phyloP scores from a whole-genome alignment of 2,113 vertebrate genomes.

The Peromyscus maniculatus region DNA sequence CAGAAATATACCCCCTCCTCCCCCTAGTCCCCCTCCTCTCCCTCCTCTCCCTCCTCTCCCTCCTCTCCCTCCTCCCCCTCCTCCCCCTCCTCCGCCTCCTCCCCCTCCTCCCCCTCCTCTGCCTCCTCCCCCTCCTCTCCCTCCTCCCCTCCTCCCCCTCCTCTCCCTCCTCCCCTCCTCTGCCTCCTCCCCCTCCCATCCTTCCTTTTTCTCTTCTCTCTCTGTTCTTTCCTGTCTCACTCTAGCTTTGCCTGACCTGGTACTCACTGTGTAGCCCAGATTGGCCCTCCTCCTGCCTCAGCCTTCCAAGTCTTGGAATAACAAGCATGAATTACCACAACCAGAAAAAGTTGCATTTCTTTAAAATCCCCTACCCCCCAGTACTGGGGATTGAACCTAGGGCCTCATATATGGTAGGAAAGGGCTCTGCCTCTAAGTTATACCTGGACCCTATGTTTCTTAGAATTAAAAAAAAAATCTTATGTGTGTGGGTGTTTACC shows the following conservation, averaged over 20 bases:
- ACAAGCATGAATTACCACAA: neutral
- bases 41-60: no score
- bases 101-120: neutral
- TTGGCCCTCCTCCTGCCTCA: neutral
- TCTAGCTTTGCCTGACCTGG: neutral
- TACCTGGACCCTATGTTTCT: neutral
- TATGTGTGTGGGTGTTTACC: neutral
- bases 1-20: neutral
- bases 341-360: neutral
- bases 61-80: neutral
- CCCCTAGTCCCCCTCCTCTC: neutral
- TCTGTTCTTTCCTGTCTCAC: neutral
- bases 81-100: neutral
- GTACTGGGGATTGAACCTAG: neutral
- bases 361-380: no score
- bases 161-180: neutral
- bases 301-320: neutral
- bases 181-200: accelerated
- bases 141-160: neutral
- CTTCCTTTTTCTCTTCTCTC: neutral
- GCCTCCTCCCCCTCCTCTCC: accelerated
- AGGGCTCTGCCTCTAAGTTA: neutral
- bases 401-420: neutral
- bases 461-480: neutral
- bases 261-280: neutral